Percentiles rank a stretch among this genome's conserved stretches.
phyloP scores from a whole-genome alignment of 2,113 vertebrate genomes.

The Pollimyrus isidori region DNA sequence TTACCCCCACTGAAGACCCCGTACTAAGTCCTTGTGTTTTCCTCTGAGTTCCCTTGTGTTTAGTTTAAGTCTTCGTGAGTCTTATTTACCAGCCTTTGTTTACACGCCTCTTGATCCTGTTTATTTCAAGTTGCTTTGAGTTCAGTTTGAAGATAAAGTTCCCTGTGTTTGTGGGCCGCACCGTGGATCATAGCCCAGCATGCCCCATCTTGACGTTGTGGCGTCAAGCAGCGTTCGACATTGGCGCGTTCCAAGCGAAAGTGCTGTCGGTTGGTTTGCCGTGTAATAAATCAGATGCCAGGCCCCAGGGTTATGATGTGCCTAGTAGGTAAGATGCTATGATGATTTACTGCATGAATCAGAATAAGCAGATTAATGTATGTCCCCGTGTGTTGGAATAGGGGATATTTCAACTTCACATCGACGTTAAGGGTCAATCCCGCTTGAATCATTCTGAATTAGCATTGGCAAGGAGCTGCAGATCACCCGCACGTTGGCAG shows the following conservation, averaged over 20 bases:
- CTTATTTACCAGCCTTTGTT: background rate
- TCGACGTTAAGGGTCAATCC: background rate
- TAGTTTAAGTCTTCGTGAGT: background rate
- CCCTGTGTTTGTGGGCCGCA: background rate
- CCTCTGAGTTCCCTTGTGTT: background rate
- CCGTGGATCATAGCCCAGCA: background rate
- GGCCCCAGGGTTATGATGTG: background rate
- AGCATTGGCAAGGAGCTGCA: background rate
- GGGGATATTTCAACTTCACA: background rate
- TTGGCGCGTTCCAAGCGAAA: background rate
- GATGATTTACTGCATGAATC: background rate
- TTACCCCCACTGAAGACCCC: background rate
- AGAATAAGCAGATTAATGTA: background rate
- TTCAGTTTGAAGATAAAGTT: background rate
- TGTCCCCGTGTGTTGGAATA: background rate
- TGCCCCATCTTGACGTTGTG: background rate
- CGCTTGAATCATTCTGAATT: no score
- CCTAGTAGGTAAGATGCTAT: background rate
- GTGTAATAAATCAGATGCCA: background rate
- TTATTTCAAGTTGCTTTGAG: background rate
- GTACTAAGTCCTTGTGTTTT: background rate
- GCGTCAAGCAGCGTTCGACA: background rate
- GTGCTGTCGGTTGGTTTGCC: background rate
- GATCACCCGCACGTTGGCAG: background rate
- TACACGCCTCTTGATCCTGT: background rate